Evolutionary conservation across 2,797 vertebrate species (phyloP).

Genomic region (Melanotaenia boesemani): DNA sequence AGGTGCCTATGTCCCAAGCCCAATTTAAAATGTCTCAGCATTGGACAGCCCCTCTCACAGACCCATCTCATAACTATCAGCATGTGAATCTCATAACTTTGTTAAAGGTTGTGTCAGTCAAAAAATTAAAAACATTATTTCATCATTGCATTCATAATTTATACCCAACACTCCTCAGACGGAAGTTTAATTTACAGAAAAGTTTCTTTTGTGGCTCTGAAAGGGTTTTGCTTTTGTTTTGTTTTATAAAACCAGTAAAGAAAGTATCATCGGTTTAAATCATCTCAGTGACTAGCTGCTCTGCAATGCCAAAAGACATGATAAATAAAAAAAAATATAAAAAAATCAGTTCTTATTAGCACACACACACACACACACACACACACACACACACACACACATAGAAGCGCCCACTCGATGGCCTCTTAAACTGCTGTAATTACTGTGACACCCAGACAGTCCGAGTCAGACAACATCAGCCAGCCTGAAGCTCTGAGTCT

Average conservation of each 20-base stretch:
- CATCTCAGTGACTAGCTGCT: no score
- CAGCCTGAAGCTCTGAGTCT: conserved; percentile 52
- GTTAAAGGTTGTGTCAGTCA: no score
- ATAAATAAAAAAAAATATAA: conserved; percentile 3
- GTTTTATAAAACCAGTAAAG: no score
- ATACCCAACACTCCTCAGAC: background rate
- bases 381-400: background rate
- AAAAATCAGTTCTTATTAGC: background rate
- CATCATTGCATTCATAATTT: background rate
- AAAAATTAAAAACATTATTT: background rate
- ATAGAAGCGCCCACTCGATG: background rate
- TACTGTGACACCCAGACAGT: conserved; percentile 54
- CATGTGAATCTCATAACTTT: conserved; percentile 2
- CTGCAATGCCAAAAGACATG: background rate
- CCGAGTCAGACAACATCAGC: conserved; percentile 46
- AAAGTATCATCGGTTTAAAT: no score
- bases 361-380: background rate
- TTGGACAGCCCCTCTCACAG: conserved; percentile 12
- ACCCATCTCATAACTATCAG: conserved; percentile 1
- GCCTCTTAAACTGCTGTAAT: conserved; percentile 30
- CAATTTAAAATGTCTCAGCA: conserved; percentile 34
- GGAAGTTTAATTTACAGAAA: background rate
- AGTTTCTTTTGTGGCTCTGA: no score
- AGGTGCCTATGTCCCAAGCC: no score
- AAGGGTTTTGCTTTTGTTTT: no score